These are phyloP conservation scores for Thalassarche chlororhynchos DNA, from an alignment of 2,113 vertebrate genomes.

Conservation along the genomic window DNA sequence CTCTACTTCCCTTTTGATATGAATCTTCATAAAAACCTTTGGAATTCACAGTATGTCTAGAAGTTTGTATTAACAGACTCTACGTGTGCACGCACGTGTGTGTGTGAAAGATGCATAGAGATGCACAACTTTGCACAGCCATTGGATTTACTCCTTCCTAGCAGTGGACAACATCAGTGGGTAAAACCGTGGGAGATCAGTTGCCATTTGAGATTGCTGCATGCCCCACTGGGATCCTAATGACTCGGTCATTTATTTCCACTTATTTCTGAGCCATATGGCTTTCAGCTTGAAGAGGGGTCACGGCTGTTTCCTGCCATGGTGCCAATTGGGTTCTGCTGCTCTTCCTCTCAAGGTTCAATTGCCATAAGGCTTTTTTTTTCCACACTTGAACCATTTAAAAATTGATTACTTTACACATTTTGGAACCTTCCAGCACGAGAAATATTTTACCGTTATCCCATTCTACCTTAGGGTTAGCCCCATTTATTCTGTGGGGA, in stretches of 20 bases:
- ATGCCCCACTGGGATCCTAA: not conserved
- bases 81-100: fast-evolving
- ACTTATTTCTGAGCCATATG: not conserved
- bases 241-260: not conserved
- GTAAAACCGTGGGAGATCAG: not conserved
- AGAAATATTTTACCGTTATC: not conserved
- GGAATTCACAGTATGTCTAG: not conserved
- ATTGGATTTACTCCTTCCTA: not conserved
- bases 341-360: not conserved
- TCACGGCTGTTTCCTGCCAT: not conserved
- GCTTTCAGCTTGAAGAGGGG: not conserved
- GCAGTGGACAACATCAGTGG: not conserved
- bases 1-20: not conserved
- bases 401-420: not conserved
- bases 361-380: not conserved
- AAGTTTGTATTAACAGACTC: not conserved
- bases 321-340: not conserved
- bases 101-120: not conserved
- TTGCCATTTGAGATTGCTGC: not conserved
- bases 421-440: not conserved
- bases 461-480: not conserved
- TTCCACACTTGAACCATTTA: not conserved
- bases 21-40: not conserved
- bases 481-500: not conserved
- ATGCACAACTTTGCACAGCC: not conserved